These are phyloP conservation scores for Agonopterix heracliana DNA, from an alignment of 2,888 invertebrate genomes.

Conservation along the genomic window DNA sequence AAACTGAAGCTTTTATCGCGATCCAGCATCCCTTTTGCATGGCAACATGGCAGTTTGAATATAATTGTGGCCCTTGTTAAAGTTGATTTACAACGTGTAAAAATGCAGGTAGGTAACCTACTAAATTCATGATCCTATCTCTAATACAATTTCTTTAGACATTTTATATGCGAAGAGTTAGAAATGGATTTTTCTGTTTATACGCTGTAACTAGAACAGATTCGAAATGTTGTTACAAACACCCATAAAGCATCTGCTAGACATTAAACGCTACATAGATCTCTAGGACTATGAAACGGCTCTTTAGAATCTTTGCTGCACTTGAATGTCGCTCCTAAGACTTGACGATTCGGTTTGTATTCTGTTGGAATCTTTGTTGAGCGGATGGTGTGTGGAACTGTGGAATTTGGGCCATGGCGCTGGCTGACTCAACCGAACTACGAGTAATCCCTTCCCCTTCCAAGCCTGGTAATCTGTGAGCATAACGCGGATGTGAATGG, in stretches of 20 bases:
- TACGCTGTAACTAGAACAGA: conserved; percentile 9
- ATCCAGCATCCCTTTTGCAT: conserved; percentile 25
- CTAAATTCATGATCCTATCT: too few species aligned
- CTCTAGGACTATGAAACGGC: conserved; percentile 46
- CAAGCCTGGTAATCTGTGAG: conserved; percentile 34
- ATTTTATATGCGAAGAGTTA: too few species aligned
- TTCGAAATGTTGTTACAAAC: conserved; percentile 20
- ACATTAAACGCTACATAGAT: conserved; percentile 45
- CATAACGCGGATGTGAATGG: conserved; percentile 33
- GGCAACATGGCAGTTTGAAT: conserved; percentile 21
- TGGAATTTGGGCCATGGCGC: conserved; percentile 57
- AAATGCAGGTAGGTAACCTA: too few species aligned
- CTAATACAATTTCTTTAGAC: too few species aligned
- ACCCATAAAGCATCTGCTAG: conserved; percentile 52
- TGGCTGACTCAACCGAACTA: conserved; percentile 65
- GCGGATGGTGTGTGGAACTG: conserved; percentile 67
- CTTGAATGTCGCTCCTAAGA: conserved; percentile 29
- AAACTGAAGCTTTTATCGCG: conserved; percentile 21
- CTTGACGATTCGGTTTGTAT: conserved; percentile 30
- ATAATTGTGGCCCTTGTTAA: conserved; percentile 13
- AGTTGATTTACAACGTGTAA: conserved; percentile 7
- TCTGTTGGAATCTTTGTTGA: conserved; percentile 28
- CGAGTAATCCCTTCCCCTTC: conserved; percentile 55
- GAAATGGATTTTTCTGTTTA: background rate
- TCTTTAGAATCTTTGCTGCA: conserved; percentile 29